These are phyloP conservation scores for Therioaphis trifolii DNA, from an alignment of 2,888 invertebrate species.

Conservation along the genomic window DNA sequence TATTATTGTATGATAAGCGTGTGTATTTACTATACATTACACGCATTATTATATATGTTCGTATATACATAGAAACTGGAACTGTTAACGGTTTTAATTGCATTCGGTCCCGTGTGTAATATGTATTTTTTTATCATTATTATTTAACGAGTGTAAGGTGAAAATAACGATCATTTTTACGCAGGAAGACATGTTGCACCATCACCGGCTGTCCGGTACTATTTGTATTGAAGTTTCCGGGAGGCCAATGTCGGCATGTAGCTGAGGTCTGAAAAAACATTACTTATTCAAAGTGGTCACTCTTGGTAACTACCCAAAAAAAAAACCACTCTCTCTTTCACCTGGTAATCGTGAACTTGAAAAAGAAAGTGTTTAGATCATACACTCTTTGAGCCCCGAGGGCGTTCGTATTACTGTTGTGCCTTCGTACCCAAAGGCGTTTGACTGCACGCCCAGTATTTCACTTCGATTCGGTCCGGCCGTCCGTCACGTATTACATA, in stretches of 20 bases:
- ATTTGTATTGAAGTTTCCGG: neutral
- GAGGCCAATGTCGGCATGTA: constrained; percentile 34
- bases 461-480: neutral
- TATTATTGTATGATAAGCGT: no score
- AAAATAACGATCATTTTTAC: constrained; percentile 15
- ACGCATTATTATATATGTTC: no score
- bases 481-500: constrained; percentile 3
- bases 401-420: constrained; percentile 2
- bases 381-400: neutral
- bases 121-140: neutral
- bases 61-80: neutral
- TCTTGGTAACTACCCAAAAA: constrained; percentile 41
- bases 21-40: no score
- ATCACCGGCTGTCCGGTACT: constrained; percentile 22
- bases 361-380: constrained; percentile 53
- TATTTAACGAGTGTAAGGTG: constrained; percentile 38
- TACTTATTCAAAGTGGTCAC: no score
- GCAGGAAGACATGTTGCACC: constrained; percentile 30
- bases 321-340: constrained; percentile 59
- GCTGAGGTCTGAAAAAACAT: no score
- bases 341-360: constrained; percentile 59
- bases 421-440: constrained; percentile 9
- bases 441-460: constrained; percentile 17
- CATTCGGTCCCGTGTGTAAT: neutral
- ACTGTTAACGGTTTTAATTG: neutral